These are phyloP conservation scores for Euproctis similis DNA, from an alignment of 2,888 invertebrate species.

Conservation along the genomic window DNA sequence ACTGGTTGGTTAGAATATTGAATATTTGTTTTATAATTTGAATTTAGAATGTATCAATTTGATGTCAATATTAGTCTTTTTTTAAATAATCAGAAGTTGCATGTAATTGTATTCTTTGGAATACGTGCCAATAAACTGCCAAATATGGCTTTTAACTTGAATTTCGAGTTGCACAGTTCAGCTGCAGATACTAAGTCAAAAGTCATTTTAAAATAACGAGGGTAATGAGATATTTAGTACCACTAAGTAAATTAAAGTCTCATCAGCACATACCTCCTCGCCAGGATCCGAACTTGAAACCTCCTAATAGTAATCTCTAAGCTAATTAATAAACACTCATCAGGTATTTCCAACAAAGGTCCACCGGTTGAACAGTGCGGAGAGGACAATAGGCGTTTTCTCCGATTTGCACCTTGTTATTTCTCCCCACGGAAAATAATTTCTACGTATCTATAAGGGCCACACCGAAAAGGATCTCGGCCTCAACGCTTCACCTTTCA, in stretches of 20 bases:
- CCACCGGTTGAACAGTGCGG: conserved; percentile 23
- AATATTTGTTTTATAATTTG: too few relatives aligned
- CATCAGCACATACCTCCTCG: neutral
- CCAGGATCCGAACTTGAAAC: neutral
- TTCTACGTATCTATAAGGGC: conserved; percentile 56
- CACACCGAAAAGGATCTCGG: conserved; percentile 52
- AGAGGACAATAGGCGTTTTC: conserved; percentile 36
- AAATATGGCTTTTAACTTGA: too few relatives aligned
- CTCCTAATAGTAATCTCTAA: neutral
- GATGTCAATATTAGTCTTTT: too few relatives aligned
- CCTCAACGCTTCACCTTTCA: conserved; percentile 48
- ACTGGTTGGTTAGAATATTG: too few relatives aligned
- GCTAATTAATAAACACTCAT: conserved; percentile 5
- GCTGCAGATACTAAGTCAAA: too few relatives aligned
- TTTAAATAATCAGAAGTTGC: too few relatives aligned
- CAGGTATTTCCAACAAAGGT: conserved; percentile 23
- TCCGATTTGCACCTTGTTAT: conserved; percentile 22
- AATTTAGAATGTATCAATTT: too few relatives aligned
- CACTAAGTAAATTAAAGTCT: neutral
- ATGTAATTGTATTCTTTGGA: too few relatives aligned
- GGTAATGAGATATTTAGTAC: too few relatives aligned
- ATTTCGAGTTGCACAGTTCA: too few relatives aligned
- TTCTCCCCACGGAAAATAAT: conserved; percentile 39
- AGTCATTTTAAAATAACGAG: too few relatives aligned
- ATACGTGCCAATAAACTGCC: too few relatives aligned